phyloP scores from a whole-genome alignment of 2,888 invertebrate genomes.

The Spialia ferax region DNA sequence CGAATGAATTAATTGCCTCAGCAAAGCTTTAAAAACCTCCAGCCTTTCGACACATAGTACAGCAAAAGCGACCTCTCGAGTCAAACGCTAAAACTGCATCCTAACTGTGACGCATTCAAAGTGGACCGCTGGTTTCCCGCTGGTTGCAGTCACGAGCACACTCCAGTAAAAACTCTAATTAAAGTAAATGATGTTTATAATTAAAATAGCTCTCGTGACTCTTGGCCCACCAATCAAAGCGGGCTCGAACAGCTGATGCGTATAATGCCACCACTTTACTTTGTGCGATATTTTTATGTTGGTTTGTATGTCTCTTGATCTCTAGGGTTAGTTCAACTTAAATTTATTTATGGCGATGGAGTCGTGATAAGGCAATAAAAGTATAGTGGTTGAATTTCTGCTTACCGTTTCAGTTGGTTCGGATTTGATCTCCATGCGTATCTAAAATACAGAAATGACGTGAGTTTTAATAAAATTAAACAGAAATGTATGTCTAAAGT shows the following conservation, averaged over 20 bases:
- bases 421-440: background rate
- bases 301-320: conserved; percentile 50
- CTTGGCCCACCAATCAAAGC: conserved; percentile 72
- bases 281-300: conserved; percentile 60
- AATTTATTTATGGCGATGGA: background rate
- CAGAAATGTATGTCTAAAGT: too few relatives aligned
- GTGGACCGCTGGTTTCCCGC: conserved; percentile 74
- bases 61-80: conserved; percentile 10
- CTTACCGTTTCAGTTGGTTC: background rate
- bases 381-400: background rate
- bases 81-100: conserved; percentile 66
- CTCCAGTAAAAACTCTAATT: conserved; percentile 77
- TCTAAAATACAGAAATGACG: background rate
- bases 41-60: conserved; percentile 5
- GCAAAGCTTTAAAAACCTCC: conserved; percentile 55
- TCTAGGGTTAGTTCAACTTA: background rate
- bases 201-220: conserved; percentile 81
- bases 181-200: conserved; percentile 85
- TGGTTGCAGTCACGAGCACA: conserved; percentile 66
- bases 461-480: too few relatives aligned
- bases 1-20: conserved; percentile 55
- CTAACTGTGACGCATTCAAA: conserved; percentile 77
- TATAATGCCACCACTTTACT: conserved; percentile 70
- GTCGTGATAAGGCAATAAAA: background rate
- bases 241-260: conserved; percentile 66